Evolutionary conservation across 1,140 invertebrate genomes (phyloP).

Genomic region (Drosophila prosaltans): DNA sequence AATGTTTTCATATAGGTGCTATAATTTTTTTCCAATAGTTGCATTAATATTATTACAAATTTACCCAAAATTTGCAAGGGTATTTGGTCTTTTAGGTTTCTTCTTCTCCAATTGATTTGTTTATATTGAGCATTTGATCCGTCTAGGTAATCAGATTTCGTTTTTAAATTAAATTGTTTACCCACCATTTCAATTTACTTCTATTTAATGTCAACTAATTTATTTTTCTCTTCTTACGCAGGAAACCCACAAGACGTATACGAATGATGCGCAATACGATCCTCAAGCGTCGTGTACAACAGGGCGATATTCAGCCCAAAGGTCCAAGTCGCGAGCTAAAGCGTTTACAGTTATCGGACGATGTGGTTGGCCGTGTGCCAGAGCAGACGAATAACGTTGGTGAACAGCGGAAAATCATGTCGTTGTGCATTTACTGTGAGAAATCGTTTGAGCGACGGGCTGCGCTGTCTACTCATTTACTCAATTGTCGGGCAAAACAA

Average conservation of each 20-base stretch:
- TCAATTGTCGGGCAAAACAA: constrained; percentile 84
- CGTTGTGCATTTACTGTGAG: constrained; percentile 86
- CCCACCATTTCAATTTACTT: constrained; percentile 1
- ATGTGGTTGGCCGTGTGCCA: constrained; percentile 53
- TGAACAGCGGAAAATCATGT: constrained; percentile 69
- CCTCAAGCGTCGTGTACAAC: constrained; percentile 69
- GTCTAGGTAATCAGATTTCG: not conserved
- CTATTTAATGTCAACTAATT: not conserved
- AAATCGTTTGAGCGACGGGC: constrained; percentile 87
- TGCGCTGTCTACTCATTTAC: constrained; percentile 86
- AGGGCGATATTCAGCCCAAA: constrained; percentile 70
- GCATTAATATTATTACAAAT: no score
- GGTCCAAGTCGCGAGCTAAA: constrained; percentile 73
- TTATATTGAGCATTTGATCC: not conserved
- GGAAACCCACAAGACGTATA: constrained; percentile 75
- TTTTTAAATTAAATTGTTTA: constrained; percentile 10
- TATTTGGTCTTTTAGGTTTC: not conserved
- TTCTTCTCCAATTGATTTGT: not conserved
- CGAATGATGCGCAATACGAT: constrained; percentile 79
- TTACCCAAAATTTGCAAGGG: not conserved
- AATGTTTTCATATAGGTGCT: no score
- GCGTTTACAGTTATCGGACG: constrained; percentile 66
- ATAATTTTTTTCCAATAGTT: no score
- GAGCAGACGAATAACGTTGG: constrained; percentile 40
- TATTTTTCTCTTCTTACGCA: constrained; percentile 26